Percentiles rank a stretch among this genome's conserved stretches.
Evolutionary conservation across 2,888 invertebrate species (phyloP).

Genomic region (Clunio marinus): DNA sequence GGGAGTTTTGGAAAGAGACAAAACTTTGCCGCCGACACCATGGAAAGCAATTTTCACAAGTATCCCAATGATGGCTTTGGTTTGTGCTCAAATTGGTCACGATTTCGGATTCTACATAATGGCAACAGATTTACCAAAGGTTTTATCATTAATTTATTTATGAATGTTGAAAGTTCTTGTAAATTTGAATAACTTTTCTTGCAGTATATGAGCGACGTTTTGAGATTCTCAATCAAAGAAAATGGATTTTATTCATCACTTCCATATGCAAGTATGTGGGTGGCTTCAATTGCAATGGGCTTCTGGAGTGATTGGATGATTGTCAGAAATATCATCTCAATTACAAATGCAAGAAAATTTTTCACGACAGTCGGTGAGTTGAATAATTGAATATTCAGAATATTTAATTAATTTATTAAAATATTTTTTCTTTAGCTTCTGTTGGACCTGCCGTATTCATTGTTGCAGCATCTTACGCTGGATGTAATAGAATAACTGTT

Average conservation of each 20-base stretch:
- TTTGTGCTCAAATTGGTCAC: slow-evolving; percentile 63
- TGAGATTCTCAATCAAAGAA: slow-evolving; percentile 58
- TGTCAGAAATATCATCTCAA: slow-evolving; percentile 55
- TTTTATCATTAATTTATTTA: neutral
- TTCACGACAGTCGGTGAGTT: slow-evolving; percentile 67
- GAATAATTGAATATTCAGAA: slow-evolving; percentile 42
- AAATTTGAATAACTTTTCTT: neutral
- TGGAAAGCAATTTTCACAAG: slow-evolving; percentile 68
- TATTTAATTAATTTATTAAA: neutral
- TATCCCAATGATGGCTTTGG: slow-evolving; percentile 68
- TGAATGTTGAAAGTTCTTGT: neutral
- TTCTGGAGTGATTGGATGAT: slow-evolving; percentile 66
- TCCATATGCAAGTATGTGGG: slow-evolving; percentile 61
- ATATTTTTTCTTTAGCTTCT: slow-evolving; percentile 53
- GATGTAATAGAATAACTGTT: slow-evolving; percentile 59
- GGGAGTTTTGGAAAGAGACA: slow-evolving; percentile 54
- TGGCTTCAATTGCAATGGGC: slow-evolving; percentile 59
- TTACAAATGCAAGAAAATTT: slow-evolving; percentile 58
- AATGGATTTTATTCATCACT: slow-evolving; percentile 59
- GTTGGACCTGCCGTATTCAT: slow-evolving; percentile 65
- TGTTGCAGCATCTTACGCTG: slow-evolving; percentile 65
- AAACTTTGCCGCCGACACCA: slow-evolving; percentile 60
- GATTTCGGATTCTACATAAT: slow-evolving; percentile 65
- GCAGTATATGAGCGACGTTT: slow-evolving; percentile 57
- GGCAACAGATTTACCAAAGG: slow-evolving; percentile 60